Evolutionary conservation across 2,888 invertebrate species (phyloP), one percentile per base, ranked within the genome.

Genomic region (Sialis lutaria): DNA sequence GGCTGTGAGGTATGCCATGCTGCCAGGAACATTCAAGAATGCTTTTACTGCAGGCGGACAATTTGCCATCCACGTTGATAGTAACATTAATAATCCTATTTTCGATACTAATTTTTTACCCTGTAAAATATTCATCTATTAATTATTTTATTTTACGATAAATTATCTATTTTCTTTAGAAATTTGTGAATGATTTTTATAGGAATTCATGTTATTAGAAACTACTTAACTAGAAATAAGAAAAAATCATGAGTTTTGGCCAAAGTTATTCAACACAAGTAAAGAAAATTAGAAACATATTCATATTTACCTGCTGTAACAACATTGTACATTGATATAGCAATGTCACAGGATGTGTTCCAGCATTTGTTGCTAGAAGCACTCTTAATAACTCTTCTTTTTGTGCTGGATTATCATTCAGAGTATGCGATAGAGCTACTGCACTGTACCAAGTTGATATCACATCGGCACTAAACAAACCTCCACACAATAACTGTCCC

Each of bases 381-480:
- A 98, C 97, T 48, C 92, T 70, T 32, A 98, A 64, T 42, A 98
- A 64, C 61, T 93, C 89, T 60, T 96, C 93, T 61, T 93, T 92
- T 58, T 86, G 84, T 1, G 72, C 73, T 0, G 77, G 73, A 61
- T 90, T 92, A 50, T 92, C 91, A 6, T 89, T 78, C 13, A 98
- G 69, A 0, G 87, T 82, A 60, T 98, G 92, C 60, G 89, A 82
- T 30, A 99, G 67, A 0, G 92, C 89, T 0, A 93, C 85, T 0
- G 92, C 77, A 0, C 93, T 86, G 67, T 95, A 91, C 98, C 98
- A 99, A 64, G 89, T 92, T 32, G 91, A 89, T 30, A 93, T 68
- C 1, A 85, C 71, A 61, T 96, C 95, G 0, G 75, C 68, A 45
- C 88, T 89, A 64, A 95, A 93, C 31, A 96, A 67, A 0, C 96